Evolutionary conservation across 2,113 vertebrate species (phyloP), one percentile per base, ranked within the genome.

Genomic region (Elephantulus edwardii): DNA sequence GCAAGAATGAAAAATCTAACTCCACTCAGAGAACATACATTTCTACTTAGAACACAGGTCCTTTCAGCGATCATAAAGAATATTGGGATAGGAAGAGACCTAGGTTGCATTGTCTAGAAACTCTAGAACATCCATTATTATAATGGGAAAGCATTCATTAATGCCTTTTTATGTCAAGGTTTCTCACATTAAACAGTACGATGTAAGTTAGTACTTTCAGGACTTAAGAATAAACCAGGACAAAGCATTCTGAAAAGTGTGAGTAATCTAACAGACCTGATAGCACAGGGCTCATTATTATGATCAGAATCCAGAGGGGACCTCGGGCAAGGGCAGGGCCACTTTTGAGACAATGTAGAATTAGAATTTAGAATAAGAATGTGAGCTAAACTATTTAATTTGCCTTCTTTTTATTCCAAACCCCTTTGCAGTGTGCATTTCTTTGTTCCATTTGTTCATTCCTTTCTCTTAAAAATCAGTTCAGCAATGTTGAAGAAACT

Each of bases 361-460:
- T 30, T 7, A 38, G 33, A 77, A 92, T 8, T 35, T 88, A n/a
- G 86, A 93, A 42, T 86, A 90, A 70, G 5, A 22, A 84, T 58
- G 83, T 84, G 77, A 82, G 88, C 48, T 35, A 88, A 94, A 89
- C n/a, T 91, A 83, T 80, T 88, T 62, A 83, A 42, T 92, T 38
- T 82, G 35, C 48, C 44, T 86, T 82, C 76, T 83, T 28, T 19
- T 11, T 33, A 14, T 22, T 8, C 35, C 30, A 62, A 77, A 28
- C 5, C 6, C 6, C 1, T 22, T 20, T 82, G 46, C 28, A 44
- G n/a, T n/a, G 88, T 93, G 58, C 4, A 80, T 82, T 86, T 83
- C 44, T 92, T 89, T 83, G 2, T 88, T 66, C 56, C 64, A 70
- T 54, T 70, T 28, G 48, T 72, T 20, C 22, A 2, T 90, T 91